Evolutionary conservation across 1,140 invertebrate species (phyloP).

Genomic region (Daktulosphaira vitifoliae): DNA sequence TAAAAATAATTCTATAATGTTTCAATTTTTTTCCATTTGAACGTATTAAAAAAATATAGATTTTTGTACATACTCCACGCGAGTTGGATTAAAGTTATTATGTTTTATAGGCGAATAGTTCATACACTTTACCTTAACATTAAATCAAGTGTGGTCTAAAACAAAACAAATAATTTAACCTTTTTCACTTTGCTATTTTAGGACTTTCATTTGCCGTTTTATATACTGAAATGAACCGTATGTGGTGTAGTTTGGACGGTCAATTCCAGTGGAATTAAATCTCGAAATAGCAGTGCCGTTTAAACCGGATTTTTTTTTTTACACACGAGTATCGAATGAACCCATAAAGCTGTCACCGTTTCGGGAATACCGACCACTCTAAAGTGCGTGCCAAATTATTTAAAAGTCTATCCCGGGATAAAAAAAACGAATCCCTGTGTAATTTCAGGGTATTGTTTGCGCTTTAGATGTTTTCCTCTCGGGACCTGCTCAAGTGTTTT

Average conservation of each 20-base stretch:
- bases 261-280: slow-evolving; percentile 23
- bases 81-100: too few relatives aligned
- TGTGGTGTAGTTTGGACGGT: neutral
- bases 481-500: slow-evolving; percentile 12
- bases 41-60: too few relatives aligned
- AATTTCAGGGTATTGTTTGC: slow-evolving; percentile 32
- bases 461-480: neutral
- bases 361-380: slow-evolving; percentile 13
- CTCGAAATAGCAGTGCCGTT: slow-evolving; percentile 5
- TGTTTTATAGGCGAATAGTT: neutral
- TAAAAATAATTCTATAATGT: too few relatives aligned
- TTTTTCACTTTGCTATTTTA: neutral
- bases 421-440: slow-evolving; percentile 32
- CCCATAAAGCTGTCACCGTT: slow-evolving; percentile 32
- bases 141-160: neutral
- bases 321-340: slow-evolving; percentile 32
- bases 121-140: neutral
- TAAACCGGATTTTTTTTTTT: slow-evolving; percentile 3
- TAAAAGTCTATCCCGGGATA: slow-evolving; percentile 13
- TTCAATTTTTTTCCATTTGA: too few relatives aligned
- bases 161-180: slow-evolving; percentile 11
- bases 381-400: slow-evolving; percentile 29
- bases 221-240: neutral
- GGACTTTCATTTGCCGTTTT: neutral
- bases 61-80: too few relatives aligned